Percentiles rank a stretch among this genome's conserved stretches.
Conservation (phyloP, 1,140 invertebrate species). For the Pseudomyrmex concolor region DNA sequence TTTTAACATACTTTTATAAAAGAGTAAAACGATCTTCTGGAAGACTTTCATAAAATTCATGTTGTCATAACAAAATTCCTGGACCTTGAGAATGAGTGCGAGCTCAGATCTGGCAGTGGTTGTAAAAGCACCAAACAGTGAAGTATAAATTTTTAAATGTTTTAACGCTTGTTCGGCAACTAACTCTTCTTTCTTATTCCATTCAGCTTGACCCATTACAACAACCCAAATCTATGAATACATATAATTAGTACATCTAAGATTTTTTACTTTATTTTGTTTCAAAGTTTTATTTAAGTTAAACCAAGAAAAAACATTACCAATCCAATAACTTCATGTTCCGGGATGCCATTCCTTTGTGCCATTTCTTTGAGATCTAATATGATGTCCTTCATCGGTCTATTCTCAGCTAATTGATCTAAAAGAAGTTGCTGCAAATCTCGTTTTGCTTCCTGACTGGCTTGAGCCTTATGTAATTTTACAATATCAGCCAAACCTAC, state of each 20-base stretch:
- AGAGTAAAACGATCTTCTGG: slow-evolving; percentile 97
- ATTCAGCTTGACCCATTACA: slow-evolving; percentile 97
- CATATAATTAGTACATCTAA: slow-evolving; percentile 19
- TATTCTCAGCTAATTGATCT: slow-evolving; percentile 93
- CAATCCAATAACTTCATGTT: slow-evolving; percentile 94
- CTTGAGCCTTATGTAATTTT: slow-evolving; percentile 95
- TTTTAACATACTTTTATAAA: slow-evolving; percentile 94
- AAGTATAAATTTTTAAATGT: slow-evolving; percentile 94
- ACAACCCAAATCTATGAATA: slow-evolving; percentile 93
- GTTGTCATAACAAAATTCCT: slow-evolving; percentile 99
- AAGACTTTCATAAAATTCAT: slow-evolving; percentile 99
- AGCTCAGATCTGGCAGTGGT: slow-evolving; percentile 93
- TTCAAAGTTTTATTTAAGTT: background rate
- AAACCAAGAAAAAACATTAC: slow-evolving; percentile 79
- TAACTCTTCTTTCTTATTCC: slow-evolving; percentile 99
- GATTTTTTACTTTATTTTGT: background rate
- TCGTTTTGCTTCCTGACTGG: slow-evolving; percentile 93
- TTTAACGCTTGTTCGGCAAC: slow-evolving; percentile 97
- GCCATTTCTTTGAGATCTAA: slow-evolving; percentile 94
- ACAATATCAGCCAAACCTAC: slow-evolving; percentile 95
- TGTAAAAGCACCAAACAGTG: slow-evolving; percentile 94
- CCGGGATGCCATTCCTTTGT: slow-evolving; percentile 91
- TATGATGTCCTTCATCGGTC: slow-evolving; percentile 92
- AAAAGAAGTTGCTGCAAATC: slow-evolving; percentile 91
- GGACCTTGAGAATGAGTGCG: slow-evolving; percentile 94